Evolutionary conservation across 1,140 invertebrate species (phyloP).

Genomic region (Euglossa dilemma): DNA sequence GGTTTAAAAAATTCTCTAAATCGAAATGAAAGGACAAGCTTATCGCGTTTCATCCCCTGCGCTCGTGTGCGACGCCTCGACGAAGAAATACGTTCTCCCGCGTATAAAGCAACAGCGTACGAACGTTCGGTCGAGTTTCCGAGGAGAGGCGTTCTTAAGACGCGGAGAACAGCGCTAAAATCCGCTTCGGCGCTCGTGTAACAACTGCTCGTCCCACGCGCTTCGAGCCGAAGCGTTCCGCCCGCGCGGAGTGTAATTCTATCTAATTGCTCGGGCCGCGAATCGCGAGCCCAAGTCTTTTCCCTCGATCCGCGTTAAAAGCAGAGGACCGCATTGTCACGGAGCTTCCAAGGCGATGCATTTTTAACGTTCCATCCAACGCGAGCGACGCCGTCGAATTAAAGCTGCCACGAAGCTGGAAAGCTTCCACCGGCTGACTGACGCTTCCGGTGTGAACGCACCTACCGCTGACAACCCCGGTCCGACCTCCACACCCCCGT

Average conservation of each 20-base stretch:
- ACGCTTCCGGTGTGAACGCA: constrained; percentile 6
- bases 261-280: constrained; percentile 16
- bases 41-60: no score
- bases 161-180: no score
- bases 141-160: no score
- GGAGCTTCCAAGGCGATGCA: not conserved
- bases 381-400: constrained; percentile 5
- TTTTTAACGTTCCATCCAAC: constrained; percentile 8
- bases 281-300: not conserved
- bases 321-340: not conserved
- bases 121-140: no score
- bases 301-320: constrained; percentile 7
- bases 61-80: no score
- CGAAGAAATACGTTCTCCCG: no score
- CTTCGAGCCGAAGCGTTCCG: not conserved
- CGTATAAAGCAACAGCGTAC: no score
- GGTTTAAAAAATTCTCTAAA: no score
- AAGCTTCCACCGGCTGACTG: not conserved
- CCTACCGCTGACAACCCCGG: not conserved
- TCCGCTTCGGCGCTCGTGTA: not conserved
- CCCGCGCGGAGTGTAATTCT: constrained; percentile 26
- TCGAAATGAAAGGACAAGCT: no score
- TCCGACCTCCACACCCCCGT: not conserved
- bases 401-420: constrained; percentile 26
- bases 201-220: not conserved